These are phyloP conservation scores for Hyla sarda DNA, from an alignment of 2,113 vertebrate genomes.

Conservation along the genomic window DNA sequence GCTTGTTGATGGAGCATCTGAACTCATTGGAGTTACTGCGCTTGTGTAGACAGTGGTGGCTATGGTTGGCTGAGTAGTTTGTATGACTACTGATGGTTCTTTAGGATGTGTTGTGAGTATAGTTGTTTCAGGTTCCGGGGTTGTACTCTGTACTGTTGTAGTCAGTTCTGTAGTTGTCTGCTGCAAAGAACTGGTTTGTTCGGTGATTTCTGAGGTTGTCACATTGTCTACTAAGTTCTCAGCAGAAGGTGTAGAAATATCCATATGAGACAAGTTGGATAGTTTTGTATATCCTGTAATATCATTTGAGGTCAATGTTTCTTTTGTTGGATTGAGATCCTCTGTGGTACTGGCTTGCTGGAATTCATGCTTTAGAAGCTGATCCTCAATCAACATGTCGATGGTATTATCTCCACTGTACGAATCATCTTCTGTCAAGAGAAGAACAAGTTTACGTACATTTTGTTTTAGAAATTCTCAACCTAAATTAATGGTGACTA, in stretches of 20 bases:
- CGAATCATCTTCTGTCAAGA: slow-evolving; percentile 81
- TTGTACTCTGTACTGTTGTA: slow-evolving; percentile 20
- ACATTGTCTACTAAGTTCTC: rapidly evolving
- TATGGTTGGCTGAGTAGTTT: neutral
- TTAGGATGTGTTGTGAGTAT: slow-evolving; percentile 6
- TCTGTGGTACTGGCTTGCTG: slow-evolving; percentile 58
- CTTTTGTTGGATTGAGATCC: slow-evolving; percentile 62
- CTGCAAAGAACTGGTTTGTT: rapidly evolving
- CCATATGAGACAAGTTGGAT: neutral
- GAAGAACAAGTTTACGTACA: neutral
- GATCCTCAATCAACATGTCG: slow-evolving; percentile 87
- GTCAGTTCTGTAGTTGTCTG: neutral
- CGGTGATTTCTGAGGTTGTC: slow-evolving; percentile 34
- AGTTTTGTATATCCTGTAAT: neutral
- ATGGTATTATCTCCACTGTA: slow-evolving; percentile 85
- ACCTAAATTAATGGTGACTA: neutral
- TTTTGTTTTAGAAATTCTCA: neutral
- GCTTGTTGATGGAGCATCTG: rapidly evolving
- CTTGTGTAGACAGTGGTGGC: neutral
- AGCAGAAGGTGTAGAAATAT: neutral
- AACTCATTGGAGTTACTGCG: neutral
- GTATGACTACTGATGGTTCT: slow-evolving; percentile 4
- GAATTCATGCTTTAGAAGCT: slow-evolving; percentile 82
- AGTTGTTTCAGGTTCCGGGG: slow-evolving; percentile 17
- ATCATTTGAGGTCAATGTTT: slow-evolving; percentile 44